Evolutionary conservation across 2,797 vertebrate species (phyloP).

Genomic region (Eleutherodactylus coqui): DNA sequence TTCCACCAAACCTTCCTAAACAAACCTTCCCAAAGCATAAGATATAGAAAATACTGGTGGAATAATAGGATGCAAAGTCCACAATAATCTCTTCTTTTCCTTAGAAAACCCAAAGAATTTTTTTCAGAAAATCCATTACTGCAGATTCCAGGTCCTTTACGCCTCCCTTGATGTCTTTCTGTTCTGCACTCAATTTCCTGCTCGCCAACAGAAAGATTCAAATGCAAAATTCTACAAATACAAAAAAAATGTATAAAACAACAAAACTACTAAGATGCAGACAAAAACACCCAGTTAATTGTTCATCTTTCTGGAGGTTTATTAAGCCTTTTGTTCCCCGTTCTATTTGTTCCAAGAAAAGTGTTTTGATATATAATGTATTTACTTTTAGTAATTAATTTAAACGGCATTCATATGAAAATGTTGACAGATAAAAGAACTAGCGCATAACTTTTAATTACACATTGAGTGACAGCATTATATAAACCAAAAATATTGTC

Average conservation of each 20-base stretch:
- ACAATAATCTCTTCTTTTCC: slow-evolving; percentile 30
- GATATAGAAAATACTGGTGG: not conserved
- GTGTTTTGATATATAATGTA: slow-evolving; percentile 78
- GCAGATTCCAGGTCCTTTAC: not conserved
- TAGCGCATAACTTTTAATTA: slow-evolving; percentile 81
- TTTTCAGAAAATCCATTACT: slow-evolving; percentile 35
- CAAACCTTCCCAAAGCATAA: not conserved
- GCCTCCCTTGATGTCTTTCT: slow-evolving; percentile 44
- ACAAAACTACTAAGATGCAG: slow-evolving; percentile 32
- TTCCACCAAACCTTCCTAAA: not conserved
- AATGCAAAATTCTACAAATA: slow-evolving; percentile 51
- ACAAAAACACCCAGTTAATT: slow-evolving; percentile 70
- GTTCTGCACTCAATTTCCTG: not conserved
- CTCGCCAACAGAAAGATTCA: not conserved
- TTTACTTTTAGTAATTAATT: slow-evolving; percentile 81
- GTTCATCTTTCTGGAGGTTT: slow-evolving; percentile 76
- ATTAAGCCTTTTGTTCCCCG: slow-evolving; percentile 78
- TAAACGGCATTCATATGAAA: slow-evolving; percentile 80
- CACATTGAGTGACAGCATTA: slow-evolving; percentile 80
- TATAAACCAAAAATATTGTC: slow-evolving; percentile 79
- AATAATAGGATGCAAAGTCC: slow-evolving; percentile 3
- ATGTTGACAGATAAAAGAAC: slow-evolving; percentile 79
- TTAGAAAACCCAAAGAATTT: not conserved
- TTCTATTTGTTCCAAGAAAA: slow-evolving; percentile 72
- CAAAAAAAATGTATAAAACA: slow-evolving; percentile 22